These are phyloP conservation scores for Lagria hirta DNA, from an alignment of 2,888 invertebrate species.

Conservation along the genomic window DNA sequence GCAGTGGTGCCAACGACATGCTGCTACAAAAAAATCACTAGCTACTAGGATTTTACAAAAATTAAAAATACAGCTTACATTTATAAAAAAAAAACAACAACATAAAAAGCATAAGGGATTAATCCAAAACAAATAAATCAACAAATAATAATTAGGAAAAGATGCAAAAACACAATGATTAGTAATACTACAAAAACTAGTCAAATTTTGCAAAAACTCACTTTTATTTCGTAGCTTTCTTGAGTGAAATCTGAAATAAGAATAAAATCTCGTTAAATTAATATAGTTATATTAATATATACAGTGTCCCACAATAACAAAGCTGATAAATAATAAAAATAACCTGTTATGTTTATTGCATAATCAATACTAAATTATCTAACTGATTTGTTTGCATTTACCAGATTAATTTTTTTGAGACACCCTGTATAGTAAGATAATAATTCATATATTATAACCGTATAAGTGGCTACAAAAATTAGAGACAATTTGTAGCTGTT, in stretches of 20 bases:
- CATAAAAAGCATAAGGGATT: slow-evolving; percentile 21
- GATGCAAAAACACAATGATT: slow-evolving; percentile 2
- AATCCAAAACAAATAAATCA: slow-evolving; percentile 4
- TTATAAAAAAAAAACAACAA: slow-evolving; percentile 15
- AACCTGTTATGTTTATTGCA: too few relatives aligned
- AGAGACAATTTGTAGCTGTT: too few relatives aligned
- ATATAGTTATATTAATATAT: neutral
- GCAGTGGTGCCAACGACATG: slow-evolving; percentile 50
- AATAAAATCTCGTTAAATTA: neutral
- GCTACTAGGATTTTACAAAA: slow-evolving; percentile 12
- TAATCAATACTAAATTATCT: too few relatives aligned
- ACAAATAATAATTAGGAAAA: slow-evolving; percentile 13
- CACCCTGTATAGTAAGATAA: too few relatives aligned
- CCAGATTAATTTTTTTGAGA: too few relatives aligned
- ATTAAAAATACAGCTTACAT: slow-evolving; percentile 11
- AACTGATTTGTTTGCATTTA: too few relatives aligned
- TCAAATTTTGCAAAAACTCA: slow-evolving; percentile 4
- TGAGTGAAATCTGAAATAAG: slow-evolving; percentile 15
- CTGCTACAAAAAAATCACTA: slow-evolving; percentile 45
- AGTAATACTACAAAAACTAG: neutral
- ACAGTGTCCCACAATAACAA: slow-evolving; percentile 4
- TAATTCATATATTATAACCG: too few relatives aligned
- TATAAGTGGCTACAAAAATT: too few relatives aligned
- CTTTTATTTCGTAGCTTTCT: slow-evolving; percentile 15
- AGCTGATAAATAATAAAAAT: neutral